Conservation (phyloP, 2,797 vertebrate genomes). For the Catharus ustulatus region DNA sequence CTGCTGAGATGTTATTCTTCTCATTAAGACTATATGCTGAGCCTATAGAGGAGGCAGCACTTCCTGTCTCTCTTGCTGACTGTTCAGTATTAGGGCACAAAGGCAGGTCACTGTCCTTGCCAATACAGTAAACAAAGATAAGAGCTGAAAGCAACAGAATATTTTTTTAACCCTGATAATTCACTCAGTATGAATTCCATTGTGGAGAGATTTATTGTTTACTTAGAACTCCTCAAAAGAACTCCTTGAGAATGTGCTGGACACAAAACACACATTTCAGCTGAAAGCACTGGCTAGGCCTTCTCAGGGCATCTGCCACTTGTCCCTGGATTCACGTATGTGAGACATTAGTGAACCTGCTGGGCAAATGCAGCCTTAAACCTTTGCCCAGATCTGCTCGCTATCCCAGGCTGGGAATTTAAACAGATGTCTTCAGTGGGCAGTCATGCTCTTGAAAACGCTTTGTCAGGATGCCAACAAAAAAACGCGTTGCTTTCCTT, state of each 20-base stretch:
- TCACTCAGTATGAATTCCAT: constrained; percentile 51
- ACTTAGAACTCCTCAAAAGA: constrained; percentile 33
- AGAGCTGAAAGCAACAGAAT: constrained; percentile 65
- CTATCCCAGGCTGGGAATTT: not conserved
- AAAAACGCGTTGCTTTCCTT: not conserved
- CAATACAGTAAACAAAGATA: constrained; percentile 75
- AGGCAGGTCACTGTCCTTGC: constrained; percentile 67
- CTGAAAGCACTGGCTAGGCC: not conserved
- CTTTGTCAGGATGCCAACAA: constrained; percentile 1
- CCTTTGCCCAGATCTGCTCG: not conserved
- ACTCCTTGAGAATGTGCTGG: not conserved
- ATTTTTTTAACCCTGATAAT: constrained; percentile 72
- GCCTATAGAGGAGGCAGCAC: constrained; percentile 9
- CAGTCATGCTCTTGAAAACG: not conserved
- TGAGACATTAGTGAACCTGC: not conserved
- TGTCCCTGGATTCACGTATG: not conserved
- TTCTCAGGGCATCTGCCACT: not conserved
- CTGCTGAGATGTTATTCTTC: constrained; percentile 16
- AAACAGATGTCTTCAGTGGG: not conserved
- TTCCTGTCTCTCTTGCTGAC: constrained; percentile 42
- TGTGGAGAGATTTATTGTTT: constrained; percentile 43
- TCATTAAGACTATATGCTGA: constrained; percentile 22
- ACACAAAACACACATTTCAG: not conserved
- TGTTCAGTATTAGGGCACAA: constrained; percentile 27
- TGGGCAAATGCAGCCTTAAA: not conserved